Percentiles rank a stretch among this genome's conserved stretches.
phyloP scores from a whole-genome alignment of 2,888 invertebrate genomes.

The Caenorhabditis plicata region DNA sequence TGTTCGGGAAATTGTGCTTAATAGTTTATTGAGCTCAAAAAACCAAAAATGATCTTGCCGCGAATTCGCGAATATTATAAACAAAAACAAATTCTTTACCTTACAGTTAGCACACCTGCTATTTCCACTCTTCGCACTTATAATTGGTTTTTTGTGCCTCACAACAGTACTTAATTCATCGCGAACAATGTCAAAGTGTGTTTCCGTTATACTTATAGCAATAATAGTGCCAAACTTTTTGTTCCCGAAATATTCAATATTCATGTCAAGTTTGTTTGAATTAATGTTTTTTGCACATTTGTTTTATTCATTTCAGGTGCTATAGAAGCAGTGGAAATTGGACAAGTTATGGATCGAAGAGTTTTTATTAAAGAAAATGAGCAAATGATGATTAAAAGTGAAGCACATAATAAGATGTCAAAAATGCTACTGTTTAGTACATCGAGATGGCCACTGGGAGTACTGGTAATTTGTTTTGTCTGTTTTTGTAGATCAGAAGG shows the following conservation, averaged over 20 bases:
- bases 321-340: constrained; percentile 36
- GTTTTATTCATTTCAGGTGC: constrained; percentile 24
- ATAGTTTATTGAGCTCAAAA: too few relatives aligned
- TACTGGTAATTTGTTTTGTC: too few relatives aligned
- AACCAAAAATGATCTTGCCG: too few relatives aligned
- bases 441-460: constrained; percentile 25
- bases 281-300: background rate
- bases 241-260: constrained; percentile 30
- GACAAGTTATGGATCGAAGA: constrained; percentile 33
- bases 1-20: too few relatives aligned
- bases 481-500: too few relatives aligned
- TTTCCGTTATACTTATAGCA: constrained; percentile 30
- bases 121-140: constrained; percentile 37
- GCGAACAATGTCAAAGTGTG: constrained; percentile 26
- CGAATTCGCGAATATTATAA: too few relatives aligned
- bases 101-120: constrained; percentile 32
- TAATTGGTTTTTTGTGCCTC: constrained; percentile 33
- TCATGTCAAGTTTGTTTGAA: constrained; percentile 26
- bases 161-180: constrained; percentile 35
- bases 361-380: constrained; percentile 13
- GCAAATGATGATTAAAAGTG: constrained; percentile 36
- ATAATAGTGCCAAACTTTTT: constrained; percentile 41
- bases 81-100: too few relatives aligned
- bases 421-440: constrained; percentile 29
- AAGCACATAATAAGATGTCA: constrained; percentile 32